Base-by-base conservation (phyloP, 2,113 vertebrate genomes). In the Rhinogobius similis region DNA sequence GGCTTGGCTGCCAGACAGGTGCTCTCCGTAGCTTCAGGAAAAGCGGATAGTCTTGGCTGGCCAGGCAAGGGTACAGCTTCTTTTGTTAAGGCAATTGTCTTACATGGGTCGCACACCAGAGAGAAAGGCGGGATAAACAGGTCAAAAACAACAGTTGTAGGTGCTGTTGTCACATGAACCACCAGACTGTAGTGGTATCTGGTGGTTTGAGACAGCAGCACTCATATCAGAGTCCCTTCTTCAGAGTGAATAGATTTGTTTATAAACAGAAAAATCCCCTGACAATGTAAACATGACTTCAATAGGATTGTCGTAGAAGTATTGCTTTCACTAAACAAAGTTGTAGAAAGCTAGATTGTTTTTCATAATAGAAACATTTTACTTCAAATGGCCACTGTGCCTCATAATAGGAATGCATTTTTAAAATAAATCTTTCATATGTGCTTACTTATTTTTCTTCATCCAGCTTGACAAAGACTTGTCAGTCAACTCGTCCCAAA, bases 341-440 rank as follows among this genome's bases (percentile, higher is more conserved):
- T 92, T 92, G 94, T 92, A 93, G 92, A 95, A 93, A 95, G 93
- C 93, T 90, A 93, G 91, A 93, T 92, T 95, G 87, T 90, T 89
- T 82, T 82, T 84, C 32, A 86, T 78, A 72, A 83, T 87, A 87
- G 77, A 88, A 81, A 86, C 78, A 59, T 76, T 75, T n/a, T 85
- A 78, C 82, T 78, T 72, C 78, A 72, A 84, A 84, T 86, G 84
- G 81, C 83, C 81, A 81, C 82, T 77, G 68, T 64, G 79, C 85
- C 70, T 89, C 76, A 75, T n/a, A 41, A 88, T 88, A 92, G 90
- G 90, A 92, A 93, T 93, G 92, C 90, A 86, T 91, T 82, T 70
- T 90, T 89, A 82, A 87, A 88, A 61, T 61, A 89, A 91, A 85
- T 75, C 87, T 88, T 85, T 87, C 67, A 85, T 87, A 82, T 94